These are phyloP conservation scores for Zophobas morio DNA, from an alignment of 1,140 invertebrate genomes.

Conservation along the genomic window DNA sequence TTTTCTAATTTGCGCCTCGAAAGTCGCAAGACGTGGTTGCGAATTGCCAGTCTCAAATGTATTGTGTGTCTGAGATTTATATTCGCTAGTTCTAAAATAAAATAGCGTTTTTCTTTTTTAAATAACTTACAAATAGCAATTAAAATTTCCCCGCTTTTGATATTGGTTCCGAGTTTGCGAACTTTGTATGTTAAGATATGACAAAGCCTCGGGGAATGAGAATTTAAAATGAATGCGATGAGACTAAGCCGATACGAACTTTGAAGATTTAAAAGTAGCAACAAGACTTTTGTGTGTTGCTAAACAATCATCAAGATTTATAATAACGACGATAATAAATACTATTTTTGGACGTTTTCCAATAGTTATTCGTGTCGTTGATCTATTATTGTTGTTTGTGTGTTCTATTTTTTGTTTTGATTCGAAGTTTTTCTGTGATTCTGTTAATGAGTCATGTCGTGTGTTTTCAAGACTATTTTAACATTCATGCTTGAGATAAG, in stretches of 20 bases:
- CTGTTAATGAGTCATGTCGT: neutral
- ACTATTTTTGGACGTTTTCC: constrained; percentile 37
- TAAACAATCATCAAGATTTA: constrained; percentile 29
- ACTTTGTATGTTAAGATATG: too few relatives aligned
- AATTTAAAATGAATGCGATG: neutral
- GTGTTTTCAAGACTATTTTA: neutral
- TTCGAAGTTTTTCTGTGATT: neutral
- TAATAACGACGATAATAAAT: constrained; percentile 34
- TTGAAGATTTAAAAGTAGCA: constrained; percentile 1
- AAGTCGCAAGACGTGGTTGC: neutral
- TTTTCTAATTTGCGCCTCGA: constrained; percentile 13
- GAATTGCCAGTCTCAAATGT: neutral
- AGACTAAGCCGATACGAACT: neutral
- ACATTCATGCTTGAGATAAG: too few relatives aligned
- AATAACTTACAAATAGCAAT: too few relatives aligned
- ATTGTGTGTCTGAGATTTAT: neutral
- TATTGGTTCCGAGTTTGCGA: too few relatives aligned
- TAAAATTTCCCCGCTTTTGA: too few relatives aligned
- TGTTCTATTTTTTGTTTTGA: constrained; percentile 37
- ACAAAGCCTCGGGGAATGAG: too few relatives aligned
- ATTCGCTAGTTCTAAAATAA: too few relatives aligned
- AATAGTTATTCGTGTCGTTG: constrained; percentile 38
- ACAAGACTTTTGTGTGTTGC: neutral
- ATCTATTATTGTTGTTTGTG: constrained; percentile 28
- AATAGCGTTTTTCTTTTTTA: too few relatives aligned